Evolutionary conservation across 2,888 invertebrate genomes (phyloP).

Genomic region (Polylopha cassiicola): DNA sequence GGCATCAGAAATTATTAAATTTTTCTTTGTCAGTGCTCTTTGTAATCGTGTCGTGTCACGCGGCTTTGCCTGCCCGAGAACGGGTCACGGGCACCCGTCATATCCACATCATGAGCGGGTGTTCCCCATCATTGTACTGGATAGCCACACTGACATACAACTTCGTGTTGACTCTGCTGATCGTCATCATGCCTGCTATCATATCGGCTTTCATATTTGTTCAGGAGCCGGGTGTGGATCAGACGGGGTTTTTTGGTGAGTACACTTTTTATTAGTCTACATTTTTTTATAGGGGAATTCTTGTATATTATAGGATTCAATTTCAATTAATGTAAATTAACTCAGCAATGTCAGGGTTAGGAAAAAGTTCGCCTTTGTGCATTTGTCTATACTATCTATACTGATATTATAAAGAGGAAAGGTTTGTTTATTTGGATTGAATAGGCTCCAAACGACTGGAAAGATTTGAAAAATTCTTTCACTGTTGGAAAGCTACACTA

Average conservation of each 20-base stretch:
- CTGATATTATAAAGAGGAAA: no score
- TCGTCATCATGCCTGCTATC: constrained; percentile 36
- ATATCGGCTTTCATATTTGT: constrained; percentile 34
- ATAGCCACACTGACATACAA: constrained; percentile 72
- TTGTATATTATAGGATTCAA: no score
- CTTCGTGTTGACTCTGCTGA: constrained; percentile 41
- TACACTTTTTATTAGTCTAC: constrained; percentile 7
- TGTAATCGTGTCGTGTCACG: constrained; percentile 62
- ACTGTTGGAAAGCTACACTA: no score
- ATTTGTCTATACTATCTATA: no score
- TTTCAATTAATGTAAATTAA: no score
- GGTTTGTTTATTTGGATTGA: no score
- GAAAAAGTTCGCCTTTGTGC: no score
- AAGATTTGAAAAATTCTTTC: no score
- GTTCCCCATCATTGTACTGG: constrained; percentile 77
- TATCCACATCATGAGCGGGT: constrained; percentile 78
- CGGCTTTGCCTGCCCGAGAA: constrained; percentile 78
- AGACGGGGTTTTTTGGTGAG: constrained; percentile 41
- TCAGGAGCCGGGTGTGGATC: constrained; percentile 36
- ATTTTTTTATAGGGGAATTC: no score
- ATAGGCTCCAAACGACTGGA: no score
- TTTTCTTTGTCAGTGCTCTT: constrained; percentile 31
- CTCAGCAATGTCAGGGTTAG: no score
- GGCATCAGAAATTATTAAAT: background rate
- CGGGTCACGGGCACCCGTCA: constrained; percentile 74